These are phyloP conservation scores for Mormyrus hasselquistii DNA, from an alignment of 2,797 vertebrate genomes.

Conservation along the genomic window DNA sequence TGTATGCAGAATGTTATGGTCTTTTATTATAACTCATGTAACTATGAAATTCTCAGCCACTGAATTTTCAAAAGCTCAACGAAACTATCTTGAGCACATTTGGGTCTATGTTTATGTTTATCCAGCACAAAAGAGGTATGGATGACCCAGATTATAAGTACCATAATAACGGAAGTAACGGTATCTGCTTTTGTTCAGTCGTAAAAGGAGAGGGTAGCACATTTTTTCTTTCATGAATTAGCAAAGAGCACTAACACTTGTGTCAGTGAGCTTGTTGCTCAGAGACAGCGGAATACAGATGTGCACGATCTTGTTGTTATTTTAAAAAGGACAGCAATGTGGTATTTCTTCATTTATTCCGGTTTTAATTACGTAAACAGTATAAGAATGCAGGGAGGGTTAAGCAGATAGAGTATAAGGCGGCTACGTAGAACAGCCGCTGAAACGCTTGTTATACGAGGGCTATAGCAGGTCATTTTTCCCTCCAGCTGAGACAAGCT, in stretches of 20 bases:
- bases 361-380: not conserved
- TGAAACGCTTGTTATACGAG: not conserved
- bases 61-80: not conserved
- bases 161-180: not conserved
- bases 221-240: not conserved
- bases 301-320: not conserved
- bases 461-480: not conserved
- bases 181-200: not conserved
- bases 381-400: slow-evolving; percentile 27
- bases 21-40: not conserved
- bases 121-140: not conserved
- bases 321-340: not conserved
- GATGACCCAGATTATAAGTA: not conserved
- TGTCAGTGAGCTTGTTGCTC: not conserved
- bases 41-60: not conserved
- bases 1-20: not conserved
- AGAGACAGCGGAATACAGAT: not conserved
- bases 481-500: not conserved
- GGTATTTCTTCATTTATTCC: not conserved
- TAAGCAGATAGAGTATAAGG: not conserved
- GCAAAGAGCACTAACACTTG: not conserved
- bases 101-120: not conserved
- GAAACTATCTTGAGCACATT: not conserved
- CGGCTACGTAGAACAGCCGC: not conserved
- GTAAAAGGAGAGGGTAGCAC: not conserved